A percentile compares a stretch with the other conserved stretches of the same genome.
phyloP scores from a whole-genome alignment of 2,797 vertebrate genomes.

The Tolypeutes matacus region DNA sequence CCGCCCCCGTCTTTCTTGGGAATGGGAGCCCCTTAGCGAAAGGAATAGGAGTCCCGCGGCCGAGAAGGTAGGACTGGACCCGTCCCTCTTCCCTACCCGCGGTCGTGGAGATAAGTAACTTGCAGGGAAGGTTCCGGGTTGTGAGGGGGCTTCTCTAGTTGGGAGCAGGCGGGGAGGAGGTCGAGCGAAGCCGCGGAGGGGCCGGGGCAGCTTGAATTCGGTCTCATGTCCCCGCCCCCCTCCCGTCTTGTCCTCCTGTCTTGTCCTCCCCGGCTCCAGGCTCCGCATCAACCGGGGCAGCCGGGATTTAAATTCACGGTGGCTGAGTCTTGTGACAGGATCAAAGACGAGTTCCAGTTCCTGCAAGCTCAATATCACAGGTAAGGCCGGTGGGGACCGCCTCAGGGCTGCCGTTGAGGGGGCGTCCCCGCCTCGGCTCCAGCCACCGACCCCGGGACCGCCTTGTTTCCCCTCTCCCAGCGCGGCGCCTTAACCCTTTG shows the following conservation, averaged over 20 bases:
- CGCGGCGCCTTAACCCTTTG: conserved; percentile 72
- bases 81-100: background rate
- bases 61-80: background rate
- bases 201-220: background rate
- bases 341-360: conserved; percentile 99
- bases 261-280: conserved; percentile 87
- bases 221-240: conserved; percentile 48
- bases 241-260: background rate
- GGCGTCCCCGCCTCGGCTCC: background rate
- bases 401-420: background rate
- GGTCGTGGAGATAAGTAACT: conserved; percentile 51
- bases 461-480: conserved; percentile 76
- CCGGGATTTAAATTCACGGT: conserved; percentile 98
- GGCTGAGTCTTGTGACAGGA: conserved; percentile 96
- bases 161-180: background rate
- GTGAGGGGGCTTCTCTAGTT: background rate
- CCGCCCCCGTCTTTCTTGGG: background rate
- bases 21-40: background rate
- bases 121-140: conserved; percentile 49
- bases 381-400: conserved; percentile 86
- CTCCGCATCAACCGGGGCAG: conserved; percentile 97
- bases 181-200: background rate
- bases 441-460: background rate
- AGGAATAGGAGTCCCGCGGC: background rate
- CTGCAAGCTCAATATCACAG: conserved; percentile 98